A percentile compares a stretch with the other conserved stretches of the same genome.
These are phyloP conservation scores for Himantopus leucocephalus DNA, from an alignment of 2,113 vertebrate genomes.

Conservation along the genomic window DNA sequence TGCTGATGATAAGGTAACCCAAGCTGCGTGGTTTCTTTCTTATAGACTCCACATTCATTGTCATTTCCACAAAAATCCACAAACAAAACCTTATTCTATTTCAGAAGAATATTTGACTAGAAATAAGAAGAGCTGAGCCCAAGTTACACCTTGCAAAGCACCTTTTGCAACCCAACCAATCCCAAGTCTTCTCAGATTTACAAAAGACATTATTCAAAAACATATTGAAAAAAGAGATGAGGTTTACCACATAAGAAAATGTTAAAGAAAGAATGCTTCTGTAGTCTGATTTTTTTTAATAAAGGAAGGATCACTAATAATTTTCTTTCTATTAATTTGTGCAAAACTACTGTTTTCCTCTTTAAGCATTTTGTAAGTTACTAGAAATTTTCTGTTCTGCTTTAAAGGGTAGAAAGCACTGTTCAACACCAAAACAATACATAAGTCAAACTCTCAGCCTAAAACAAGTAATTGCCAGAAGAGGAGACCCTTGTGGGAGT, in stretches of 20 bases:
- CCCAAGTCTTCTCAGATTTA: not conserved
- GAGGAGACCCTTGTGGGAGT: fast-evolving
- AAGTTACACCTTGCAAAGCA: not conserved
- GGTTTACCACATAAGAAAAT: not conserved
- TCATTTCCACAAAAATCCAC: not conserved
- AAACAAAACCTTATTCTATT: not conserved
- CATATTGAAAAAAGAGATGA: not conserved
- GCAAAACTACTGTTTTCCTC: not conserved
- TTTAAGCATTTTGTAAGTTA: not conserved
- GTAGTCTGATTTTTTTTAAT: not conserved
- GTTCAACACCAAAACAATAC: not conserved
- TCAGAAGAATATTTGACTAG: not conserved
- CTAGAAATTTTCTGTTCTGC: not conserved
- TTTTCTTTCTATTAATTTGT: not conserved
- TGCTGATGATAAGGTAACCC: not conserved
- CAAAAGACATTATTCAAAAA: not conserved
- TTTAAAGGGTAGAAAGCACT: not conserved
- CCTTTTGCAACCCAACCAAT: not conserved
- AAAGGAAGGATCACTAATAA: not conserved
- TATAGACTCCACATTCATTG: fast-evolving
- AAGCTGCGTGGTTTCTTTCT: not conserved
- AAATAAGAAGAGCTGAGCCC: not conserved
- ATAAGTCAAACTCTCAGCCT: not conserved
- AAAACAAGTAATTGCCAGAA: not conserved
- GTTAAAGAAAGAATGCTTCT: not conserved